These are phyloP conservation scores for Drosophila prostipennis DNA, from an alignment of 2,888 invertebrate genomes.

Conservation along the genomic window DNA sequence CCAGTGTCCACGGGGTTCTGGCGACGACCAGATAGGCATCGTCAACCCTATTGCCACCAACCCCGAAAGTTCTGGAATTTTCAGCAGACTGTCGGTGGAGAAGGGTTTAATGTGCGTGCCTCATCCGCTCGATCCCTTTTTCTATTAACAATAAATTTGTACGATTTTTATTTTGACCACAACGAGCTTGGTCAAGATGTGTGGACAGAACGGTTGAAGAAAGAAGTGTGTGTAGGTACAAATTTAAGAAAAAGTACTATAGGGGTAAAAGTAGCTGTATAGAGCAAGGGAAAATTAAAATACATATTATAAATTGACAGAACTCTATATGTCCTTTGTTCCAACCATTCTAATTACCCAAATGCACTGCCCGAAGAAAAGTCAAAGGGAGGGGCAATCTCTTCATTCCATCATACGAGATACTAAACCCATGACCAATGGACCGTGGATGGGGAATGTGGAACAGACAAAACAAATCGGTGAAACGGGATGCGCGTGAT, in stretches of 20 bases:
- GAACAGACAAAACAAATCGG: conserved; percentile 48
- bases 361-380: conserved; percentile 29
- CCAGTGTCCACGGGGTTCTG: conserved; percentile 50
- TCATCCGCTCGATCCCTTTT: conserved; percentile 68
- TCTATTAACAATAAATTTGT: conserved; percentile 83
- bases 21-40: conserved; percentile 68
- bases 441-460: conserved; percentile 2
- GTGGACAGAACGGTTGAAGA: conserved; percentile 10
- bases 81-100: not conserved
- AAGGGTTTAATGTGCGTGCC: conserved; percentile 51
- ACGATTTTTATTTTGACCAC: conserved; percentile 59
- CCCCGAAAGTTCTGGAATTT: conserved; percentile 20
- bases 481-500: conserved; percentile 65
- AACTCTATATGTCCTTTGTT: not conserved
- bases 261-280: not conserved
- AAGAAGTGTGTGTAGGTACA: not conserved
- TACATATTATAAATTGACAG: no score
- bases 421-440: conserved; percentile 31
- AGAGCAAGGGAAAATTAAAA: no score
- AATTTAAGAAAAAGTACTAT: not conserved
- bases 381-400: conserved; percentile 8
- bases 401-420: conserved; percentile 38
- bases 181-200: conserved; percentile 45
- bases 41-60: conserved; percentile 15
- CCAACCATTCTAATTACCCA: conserved; percentile 41